A percentile compares a stretch with the other conserved stretches of the same genome.
These are phyloP conservation scores for Cyphomyrus discorhynchus DNA, from an alignment of 2,113 vertebrate species.

Conservation along the genomic window DNA sequence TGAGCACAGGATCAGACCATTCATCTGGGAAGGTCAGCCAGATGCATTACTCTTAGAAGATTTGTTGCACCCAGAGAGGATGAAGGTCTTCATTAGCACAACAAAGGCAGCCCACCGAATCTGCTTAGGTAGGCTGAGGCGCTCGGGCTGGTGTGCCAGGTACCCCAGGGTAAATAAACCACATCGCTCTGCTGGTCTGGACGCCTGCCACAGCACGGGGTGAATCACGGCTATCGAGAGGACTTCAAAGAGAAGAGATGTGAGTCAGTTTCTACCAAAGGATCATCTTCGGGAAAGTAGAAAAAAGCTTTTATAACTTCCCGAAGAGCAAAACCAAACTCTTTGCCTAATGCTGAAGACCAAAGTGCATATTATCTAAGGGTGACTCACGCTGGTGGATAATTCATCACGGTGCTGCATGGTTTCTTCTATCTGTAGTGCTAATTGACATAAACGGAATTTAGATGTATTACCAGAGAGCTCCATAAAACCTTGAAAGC, in stretches of 20 bases:
- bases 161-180: neutral
- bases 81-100: neutral
- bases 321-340: neutral
- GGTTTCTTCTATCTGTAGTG: neutral
- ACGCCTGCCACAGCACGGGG: neutral
- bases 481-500: slow-evolving; percentile 10
- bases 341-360: neutral
- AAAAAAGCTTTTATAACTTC: neutral
- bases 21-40: neutral
- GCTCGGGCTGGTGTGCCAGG: neutral
- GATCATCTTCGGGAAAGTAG: neutral
- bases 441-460: neutral
- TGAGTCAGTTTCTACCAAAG: neutral
- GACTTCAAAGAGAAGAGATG: neutral
- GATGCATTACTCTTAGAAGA: neutral
- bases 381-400: neutral
- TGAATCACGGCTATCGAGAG: neutral
- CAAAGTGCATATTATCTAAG: neutral
- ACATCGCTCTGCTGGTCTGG: neutral
- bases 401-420: neutral
- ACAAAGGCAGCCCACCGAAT: neutral
- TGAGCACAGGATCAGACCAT: neutral
- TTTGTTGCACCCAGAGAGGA: neutral
- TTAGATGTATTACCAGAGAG: slow-evolving; percentile 1
- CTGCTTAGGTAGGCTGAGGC: neutral